Evolutionary conservation across 1,140 invertebrate genomes (phyloP).

Genomic region (Drosophila pandora): DNA sequence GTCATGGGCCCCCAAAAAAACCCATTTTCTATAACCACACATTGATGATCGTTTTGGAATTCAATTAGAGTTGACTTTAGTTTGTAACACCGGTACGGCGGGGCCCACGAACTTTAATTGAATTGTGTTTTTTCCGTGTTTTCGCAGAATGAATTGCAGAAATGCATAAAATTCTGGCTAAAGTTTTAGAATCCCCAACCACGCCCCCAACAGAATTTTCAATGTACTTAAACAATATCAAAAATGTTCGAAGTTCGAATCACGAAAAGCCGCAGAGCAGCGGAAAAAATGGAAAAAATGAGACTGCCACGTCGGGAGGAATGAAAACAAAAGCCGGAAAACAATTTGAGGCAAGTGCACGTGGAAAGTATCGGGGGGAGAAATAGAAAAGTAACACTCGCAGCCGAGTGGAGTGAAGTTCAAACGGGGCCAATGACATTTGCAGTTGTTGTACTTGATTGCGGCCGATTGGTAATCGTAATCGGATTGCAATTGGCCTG

Average conservation of each 20-base stretch:
- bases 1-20: conserved; percentile 30
- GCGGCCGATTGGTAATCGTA: conserved; percentile 75
- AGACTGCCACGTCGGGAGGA: conserved; percentile 17
- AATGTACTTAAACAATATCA: conserved; percentile 34
- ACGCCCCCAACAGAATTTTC: conserved; percentile 29
- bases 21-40: conserved; percentile 15
- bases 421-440: conserved; percentile 75
- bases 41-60: conserved; percentile 43
- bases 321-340: conserved; percentile 77
- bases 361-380: conserved; percentile 11
- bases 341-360: conserved; percentile 71
- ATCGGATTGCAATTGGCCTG: conserved; percentile 77
- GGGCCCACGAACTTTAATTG: conserved; percentile 53
- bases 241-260: conserved; percentile 17
- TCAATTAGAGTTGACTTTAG: conserved; percentile 67
- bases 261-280: conserved; percentile 29
- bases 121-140: conserved; percentile 20
- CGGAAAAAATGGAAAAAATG: conserved; percentile 7
- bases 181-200: conserved; percentile 32
- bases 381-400: conserved; percentile 41
- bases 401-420: conserved; percentile 48
- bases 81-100: conserved; percentile 44
- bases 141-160: conserved; percentile 14
- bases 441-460: conserved; percentile 56
- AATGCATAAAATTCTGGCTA: conserved; percentile 32